Evolutionary conservation across 2,113 vertebrate species (phyloP).

Genomic region (Sitta europaea): DNA sequence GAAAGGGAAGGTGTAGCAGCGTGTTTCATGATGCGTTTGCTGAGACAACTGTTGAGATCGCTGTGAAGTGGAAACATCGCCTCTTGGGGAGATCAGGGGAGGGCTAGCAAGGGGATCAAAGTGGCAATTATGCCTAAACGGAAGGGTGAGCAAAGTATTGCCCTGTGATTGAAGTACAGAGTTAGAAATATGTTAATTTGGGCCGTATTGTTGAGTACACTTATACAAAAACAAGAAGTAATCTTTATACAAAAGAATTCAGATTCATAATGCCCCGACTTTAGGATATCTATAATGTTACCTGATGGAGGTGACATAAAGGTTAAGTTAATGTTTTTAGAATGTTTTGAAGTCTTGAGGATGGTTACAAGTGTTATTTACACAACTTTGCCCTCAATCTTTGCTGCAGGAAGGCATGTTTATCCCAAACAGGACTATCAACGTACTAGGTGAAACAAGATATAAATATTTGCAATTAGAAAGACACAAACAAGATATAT

Average conservation of each 20-base stretch:
- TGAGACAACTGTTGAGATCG: background rate
- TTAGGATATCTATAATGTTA: background rate
- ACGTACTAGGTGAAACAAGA: background rate
- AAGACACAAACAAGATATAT: background rate
- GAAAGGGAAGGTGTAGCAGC: background rate
- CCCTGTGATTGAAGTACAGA: background rate
- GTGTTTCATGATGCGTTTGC: accelerated
- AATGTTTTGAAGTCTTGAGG: background rate
- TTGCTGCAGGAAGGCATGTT: background rate
- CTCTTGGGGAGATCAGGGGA: background rate
- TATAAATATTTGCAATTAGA: background rate
- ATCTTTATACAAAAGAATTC: background rate
- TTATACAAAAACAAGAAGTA: background rate
- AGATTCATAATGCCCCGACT: background rate
- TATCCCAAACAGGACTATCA: background rate
- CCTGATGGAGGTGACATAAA: background rate
- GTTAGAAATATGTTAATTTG: background rate
- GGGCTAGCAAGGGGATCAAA: background rate
- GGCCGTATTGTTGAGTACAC: background rate
- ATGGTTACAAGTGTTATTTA: background rate
- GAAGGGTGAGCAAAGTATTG: background rate
- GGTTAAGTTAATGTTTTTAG: background rate
- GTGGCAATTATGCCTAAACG: background rate
- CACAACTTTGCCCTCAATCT: background rate
- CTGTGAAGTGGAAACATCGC: background rate